Evolutionary conservation across 2,888 invertebrate species (phyloP).

Genomic region (Drosophila merina): DNA sequence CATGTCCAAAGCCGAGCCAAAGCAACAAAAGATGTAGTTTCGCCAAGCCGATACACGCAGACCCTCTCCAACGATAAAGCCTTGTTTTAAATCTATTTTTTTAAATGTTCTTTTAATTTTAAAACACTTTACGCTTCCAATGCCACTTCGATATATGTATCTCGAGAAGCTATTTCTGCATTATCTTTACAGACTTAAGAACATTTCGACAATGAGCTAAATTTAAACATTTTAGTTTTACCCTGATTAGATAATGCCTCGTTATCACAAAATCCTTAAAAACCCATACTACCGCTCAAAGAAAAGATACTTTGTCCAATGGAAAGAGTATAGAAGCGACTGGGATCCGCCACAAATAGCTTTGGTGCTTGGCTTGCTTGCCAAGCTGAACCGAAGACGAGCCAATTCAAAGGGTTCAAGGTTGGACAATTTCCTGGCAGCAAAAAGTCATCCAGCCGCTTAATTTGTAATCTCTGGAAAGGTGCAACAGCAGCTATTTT

Average conservation of each 20-base stretch:
- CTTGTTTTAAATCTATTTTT: neutral
- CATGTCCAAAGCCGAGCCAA: slow-evolving; percentile 34
- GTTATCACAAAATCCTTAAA: neutral
- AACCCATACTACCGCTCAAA: neutral
- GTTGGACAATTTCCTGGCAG: slow-evolving; percentile 46
- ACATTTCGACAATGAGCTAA: too few relatives aligned
- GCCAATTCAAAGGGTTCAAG: slow-evolving; percentile 68
- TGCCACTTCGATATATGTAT: neutral
- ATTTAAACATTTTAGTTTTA: neutral
- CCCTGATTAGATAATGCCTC: neutral
- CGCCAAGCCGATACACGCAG: neutral
- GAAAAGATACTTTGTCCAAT: too few relatives aligned
- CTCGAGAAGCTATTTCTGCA: neutral
- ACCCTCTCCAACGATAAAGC: neutral
- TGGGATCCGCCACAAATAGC: slow-evolving; percentile 32
- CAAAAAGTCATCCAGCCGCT: slow-evolving; percentile 19
- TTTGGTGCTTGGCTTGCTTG: slow-evolving; percentile 32
- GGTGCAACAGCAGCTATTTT: slow-evolving; percentile 36
- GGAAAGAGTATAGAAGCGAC: slow-evolving; percentile 26
- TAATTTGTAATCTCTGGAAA: slow-evolving; percentile 53
- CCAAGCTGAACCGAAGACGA: slow-evolving; percentile 55
- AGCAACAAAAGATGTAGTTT: neutral
- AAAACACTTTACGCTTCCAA: neutral
- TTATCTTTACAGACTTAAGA: neutral
- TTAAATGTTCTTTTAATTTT: neutral